Percentiles rank a stretch among this genome's conserved stretches.
Evolutionary conservation across 2,797 vertebrate genomes (phyloP).

Genomic region (Melanotaenia maccullochi): DNA sequence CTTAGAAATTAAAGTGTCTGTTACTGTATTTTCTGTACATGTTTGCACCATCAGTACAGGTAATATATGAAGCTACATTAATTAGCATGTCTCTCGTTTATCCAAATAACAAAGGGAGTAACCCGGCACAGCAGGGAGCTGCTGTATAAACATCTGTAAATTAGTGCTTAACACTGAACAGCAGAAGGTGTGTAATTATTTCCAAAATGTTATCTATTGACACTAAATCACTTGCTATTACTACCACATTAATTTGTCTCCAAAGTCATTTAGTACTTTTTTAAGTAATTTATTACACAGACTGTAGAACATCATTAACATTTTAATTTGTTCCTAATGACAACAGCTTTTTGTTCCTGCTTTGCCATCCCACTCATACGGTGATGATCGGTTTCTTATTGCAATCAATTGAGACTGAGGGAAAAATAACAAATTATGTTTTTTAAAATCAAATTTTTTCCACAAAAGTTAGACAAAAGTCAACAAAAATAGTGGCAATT

Average conservation of each 20-base stretch:
- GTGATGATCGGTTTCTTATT: not conserved
- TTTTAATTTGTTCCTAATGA: not conserved
- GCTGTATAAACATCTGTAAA: not conserved
- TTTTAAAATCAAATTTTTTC: slow-evolving; percentile 12
- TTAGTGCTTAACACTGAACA: slow-evolving; percentile 24
- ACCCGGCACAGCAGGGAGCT: not conserved
- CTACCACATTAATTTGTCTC: slow-evolving; percentile 5
- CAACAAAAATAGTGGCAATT: not conserved
- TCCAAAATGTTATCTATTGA: slow-evolving; percentile 29
- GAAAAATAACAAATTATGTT: not conserved
- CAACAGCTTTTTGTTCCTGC: not conserved
- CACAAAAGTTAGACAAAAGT: not conserved
- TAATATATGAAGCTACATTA: slow-evolving; percentile 12
- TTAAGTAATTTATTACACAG: slow-evolving; percentile 1
- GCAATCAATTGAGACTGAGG: not conserved
- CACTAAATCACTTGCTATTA: slow-evolving; percentile 27
- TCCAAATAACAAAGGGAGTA: not conserved
- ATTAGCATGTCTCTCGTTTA: slow-evolving; percentile 1
- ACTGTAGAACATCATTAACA: slow-evolving; percentile 2
- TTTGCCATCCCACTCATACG: not conserved
- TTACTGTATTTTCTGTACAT: not conserved
- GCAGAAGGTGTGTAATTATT: slow-evolving; percentile 7
- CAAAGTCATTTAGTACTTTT: slow-evolving; percentile 16
- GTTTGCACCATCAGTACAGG: not conserved
- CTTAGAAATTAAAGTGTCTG: slow-evolving; percentile 11